Conservation (phyloP, 1,140 invertebrate genomes). For the Euura saliciscinereae region DNA sequence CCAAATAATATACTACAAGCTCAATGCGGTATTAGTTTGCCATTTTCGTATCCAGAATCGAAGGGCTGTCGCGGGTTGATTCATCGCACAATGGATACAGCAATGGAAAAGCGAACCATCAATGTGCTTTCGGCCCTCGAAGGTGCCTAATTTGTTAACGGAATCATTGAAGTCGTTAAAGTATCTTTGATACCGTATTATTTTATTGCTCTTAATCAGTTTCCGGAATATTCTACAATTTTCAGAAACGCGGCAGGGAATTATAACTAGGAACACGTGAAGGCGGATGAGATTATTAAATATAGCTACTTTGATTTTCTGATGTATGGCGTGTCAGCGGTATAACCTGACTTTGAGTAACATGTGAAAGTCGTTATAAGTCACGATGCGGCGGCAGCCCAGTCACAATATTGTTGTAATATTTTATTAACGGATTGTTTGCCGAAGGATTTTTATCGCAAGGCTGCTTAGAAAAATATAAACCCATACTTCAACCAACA, state of each 20-base stretch:
- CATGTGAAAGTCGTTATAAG: conserved; percentile 8
- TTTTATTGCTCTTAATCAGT: too few relatives aligned
- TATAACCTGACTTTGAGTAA: neutral
- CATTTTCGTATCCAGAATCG: too few relatives aligned
- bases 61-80: too few relatives aligned
- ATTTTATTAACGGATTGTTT: conserved; percentile 3
- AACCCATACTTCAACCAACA: neutral
- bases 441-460: conserved; percentile 1
- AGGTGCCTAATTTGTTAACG: too few relatives aligned
- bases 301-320: neutral
- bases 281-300: conserved; percentile 6
- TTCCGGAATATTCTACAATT: too few relatives aligned
- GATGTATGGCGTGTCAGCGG: neutral
- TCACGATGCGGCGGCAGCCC: neutral
- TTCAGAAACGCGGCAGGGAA: too few relatives aligned
- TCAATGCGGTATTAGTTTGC: too few relatives aligned
- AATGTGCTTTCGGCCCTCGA: too few relatives aligned
- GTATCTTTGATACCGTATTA: too few relatives aligned
- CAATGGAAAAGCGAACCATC: neutral
- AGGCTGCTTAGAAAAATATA: neutral
- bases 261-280: neutral
- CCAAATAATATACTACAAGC: too few relatives aligned
- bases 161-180: too few relatives aligned
- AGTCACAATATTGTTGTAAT: conserved; percentile 7
- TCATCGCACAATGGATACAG: neutral